Conservation (phyloP, 2,113 vertebrate genomes). For the Rhabdomys dilectus region DNA sequence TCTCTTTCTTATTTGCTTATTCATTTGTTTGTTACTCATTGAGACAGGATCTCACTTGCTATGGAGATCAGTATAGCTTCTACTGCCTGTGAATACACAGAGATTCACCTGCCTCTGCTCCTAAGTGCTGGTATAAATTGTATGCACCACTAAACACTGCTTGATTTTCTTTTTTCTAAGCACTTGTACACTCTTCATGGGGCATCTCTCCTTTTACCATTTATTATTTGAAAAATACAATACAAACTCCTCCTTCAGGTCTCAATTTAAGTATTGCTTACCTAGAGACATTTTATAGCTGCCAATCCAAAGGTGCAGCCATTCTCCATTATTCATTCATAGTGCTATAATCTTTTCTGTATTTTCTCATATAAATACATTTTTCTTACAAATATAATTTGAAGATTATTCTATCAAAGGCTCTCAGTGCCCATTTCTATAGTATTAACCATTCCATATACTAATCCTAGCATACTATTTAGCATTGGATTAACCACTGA, state of each 20-base stretch:
- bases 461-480: neutral
- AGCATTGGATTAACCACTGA: neutral
- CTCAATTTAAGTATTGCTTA: neutral
- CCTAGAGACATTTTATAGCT: neutral
- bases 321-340: neutral
- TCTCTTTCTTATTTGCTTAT: neutral
- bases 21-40: neutral
- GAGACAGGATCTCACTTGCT: neutral
- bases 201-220: neutral
- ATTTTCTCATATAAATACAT: neutral
- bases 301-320: neutral
- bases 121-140: neutral
- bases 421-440: neutral
- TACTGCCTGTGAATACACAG: neutral
- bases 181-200: neutral
- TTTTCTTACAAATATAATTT: neutral
- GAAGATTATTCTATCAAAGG: conserved; percentile 10
- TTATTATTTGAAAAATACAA: neutral
- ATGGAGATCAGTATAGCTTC: neutral
- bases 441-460: neutral
- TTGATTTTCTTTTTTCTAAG: neutral
- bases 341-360: neutral
- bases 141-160: neutral
- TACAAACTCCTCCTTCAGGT: neutral
- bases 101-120: neutral